A percentile compares a stretch with the other conserved stretches of the same genome.
Evolutionary conservation across 2,888 invertebrate species (phyloP).

Genomic region (Trichacis sp.): DNA sequence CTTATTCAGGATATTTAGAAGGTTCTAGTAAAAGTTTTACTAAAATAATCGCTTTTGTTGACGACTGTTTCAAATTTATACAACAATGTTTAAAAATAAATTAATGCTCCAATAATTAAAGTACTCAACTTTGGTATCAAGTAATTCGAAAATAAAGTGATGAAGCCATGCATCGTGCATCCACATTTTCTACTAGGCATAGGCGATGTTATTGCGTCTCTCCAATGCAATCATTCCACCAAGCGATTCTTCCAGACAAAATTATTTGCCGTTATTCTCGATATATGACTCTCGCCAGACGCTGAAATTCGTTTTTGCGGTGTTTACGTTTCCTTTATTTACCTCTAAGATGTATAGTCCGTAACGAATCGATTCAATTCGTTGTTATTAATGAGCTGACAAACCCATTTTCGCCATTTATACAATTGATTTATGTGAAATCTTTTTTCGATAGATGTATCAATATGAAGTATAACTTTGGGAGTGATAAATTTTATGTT

Average conservation of each 20-base stretch:
- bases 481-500: too few relatives aligned
- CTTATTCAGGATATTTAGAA: too few relatives aligned
- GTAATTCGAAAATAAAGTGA: too few relatives aligned
- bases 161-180: too few relatives aligned
- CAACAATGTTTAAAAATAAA: too few relatives aligned
- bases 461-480: too few relatives aligned
- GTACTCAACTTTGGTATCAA: too few relatives aligned
- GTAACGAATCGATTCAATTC: not conserved
- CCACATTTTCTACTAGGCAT: too few relatives aligned
- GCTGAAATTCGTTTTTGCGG: slow-evolving; percentile 17
- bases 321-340: slow-evolving; percentile 2
- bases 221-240: slow-evolving; percentile 23
- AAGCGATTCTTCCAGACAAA: slow-evolving; percentile 8
- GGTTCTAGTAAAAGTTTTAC: too few relatives aligned
- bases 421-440: not conserved
- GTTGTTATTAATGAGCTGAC: not conserved
- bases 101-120: too few relatives aligned
- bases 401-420: not conserved
- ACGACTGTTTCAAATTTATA: too few relatives aligned
- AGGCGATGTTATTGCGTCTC: slow-evolving; percentile 24
- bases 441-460: not conserved
- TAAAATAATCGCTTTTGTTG: too few relatives aligned
- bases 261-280: slow-evolving; percentile 23
- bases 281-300: slow-evolving; percentile 13
- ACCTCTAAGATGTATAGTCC: not conserved